These are phyloP conservation scores for Trichopria drosophilae DNA, from an alignment of 2,888 invertebrate genomes.

Conservation along the genomic window DNA sequence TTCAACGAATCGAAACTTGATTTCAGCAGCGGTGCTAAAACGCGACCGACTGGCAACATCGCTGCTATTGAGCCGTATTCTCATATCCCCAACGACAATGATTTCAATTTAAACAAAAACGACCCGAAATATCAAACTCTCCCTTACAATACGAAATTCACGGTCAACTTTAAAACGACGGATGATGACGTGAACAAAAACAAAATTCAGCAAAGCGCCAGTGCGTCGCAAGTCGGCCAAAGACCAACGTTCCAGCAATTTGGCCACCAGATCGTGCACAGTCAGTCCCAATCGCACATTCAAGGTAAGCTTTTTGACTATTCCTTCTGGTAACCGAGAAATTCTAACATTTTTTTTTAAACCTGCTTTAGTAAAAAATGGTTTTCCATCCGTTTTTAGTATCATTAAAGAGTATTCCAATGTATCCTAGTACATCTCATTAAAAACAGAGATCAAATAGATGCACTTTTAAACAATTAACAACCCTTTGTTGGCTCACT, in stretches of 20 bases:
- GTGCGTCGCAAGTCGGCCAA: conserved; percentile 54
- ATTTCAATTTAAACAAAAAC: conserved; percentile 79
- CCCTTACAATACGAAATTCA: conserved; percentile 86
- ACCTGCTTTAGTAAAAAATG: no score
- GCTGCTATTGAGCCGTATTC: conserved; percentile 88
- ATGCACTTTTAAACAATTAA: no score
- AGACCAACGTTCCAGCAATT: conserved; percentile 50
- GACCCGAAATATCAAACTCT: conserved; percentile 91
- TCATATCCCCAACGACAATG: conserved; percentile 73
- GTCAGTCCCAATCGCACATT: conserved; percentile 56
- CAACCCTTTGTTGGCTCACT: no score
- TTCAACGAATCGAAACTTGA: conserved; percentile 58
- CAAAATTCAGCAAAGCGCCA: conserved; percentile 56
- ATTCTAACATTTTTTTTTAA: not conserved
- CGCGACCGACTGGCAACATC: conserved; percentile 73
- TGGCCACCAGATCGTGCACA: conserved; percentile 55
- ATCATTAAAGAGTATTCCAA: no score
- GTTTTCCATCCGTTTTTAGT: no score
- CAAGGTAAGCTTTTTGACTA: conserved; percentile 43
- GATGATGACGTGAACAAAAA: conserved; percentile 47
- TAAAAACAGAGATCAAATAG: no score
- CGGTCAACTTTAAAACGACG: conserved; percentile 62
- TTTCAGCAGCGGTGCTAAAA: conserved; percentile 48
- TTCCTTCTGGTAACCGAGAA: not conserved
- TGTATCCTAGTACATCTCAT: no score